phyloP scores from a whole-genome alignment of 2,888 invertebrate species.

The Lithophane leautieri region DNA sequence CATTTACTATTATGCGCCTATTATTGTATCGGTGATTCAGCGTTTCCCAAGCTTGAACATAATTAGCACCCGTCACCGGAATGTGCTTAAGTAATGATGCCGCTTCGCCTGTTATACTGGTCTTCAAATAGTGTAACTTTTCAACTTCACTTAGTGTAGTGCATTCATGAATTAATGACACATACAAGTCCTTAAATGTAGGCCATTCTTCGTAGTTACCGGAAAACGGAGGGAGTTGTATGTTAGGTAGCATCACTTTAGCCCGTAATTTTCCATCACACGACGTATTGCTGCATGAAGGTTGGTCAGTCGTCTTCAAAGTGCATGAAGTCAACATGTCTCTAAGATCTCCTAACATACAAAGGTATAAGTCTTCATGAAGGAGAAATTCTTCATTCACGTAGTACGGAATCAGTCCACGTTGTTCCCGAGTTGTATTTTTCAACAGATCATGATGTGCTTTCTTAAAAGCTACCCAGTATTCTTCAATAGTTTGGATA shows the following conservation, averaged over 20 bases:
- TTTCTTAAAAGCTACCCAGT: slow-evolving; percentile 6
- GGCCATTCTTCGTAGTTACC: slow-evolving; percentile 45
- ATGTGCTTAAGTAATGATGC: slow-evolving; percentile 45
- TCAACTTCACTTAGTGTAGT: slow-evolving; percentile 45
- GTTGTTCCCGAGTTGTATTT: slow-evolving; percentile 6
- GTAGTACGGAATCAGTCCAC: background rate
- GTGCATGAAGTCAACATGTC: background rate
- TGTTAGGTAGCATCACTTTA: too few species aligned
- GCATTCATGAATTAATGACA: slow-evolving; percentile 48
- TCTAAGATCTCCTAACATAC: slow-evolving; percentile 1
- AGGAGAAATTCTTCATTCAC: background rate
- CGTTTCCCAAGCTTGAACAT: slow-evolving; percentile 37
- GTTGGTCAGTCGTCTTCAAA: too few species aligned
- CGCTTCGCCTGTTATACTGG: too few species aligned
- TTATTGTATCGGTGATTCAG: slow-evolving; percentile 28
- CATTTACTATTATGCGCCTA: slow-evolving; percentile 12
- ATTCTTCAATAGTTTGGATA: slow-evolving; percentile 7
- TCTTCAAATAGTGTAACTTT: slow-evolving; percentile 57
- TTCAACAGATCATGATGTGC: slow-evolving; percentile 7
- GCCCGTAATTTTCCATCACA: too few species aligned
- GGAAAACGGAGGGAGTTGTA: too few species aligned
- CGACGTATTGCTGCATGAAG: too few species aligned
- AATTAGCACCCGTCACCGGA: slow-evolving; percentile 42
- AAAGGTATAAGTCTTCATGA: background rate
- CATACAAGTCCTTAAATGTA: slow-evolving; percentile 51